Conservation (phyloP, 1,140 invertebrate genomes). For the Augochlora pura region DNA sequence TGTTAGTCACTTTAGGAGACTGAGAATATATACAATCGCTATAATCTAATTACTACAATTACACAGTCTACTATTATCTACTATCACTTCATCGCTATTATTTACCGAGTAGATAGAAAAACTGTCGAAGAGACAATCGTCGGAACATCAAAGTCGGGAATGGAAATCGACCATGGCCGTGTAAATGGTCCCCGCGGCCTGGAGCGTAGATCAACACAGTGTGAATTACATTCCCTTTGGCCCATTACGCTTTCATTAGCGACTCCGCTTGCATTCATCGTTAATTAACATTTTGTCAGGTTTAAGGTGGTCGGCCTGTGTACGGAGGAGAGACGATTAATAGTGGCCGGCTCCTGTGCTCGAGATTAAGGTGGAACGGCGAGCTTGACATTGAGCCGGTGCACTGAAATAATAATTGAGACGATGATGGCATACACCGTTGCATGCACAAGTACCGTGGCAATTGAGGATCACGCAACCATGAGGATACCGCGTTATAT, state of each 20-base stretch:
- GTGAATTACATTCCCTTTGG: constrained; percentile 8
- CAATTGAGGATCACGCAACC: constrained; percentile 25
- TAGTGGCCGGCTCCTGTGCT: too few relatives aligned
- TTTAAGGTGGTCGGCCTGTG: constrained; percentile 4
- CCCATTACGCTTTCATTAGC: constrained; percentile 38
- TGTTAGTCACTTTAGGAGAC: too few relatives aligned
- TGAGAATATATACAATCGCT: too few relatives aligned
- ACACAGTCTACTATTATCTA: too few relatives aligned
- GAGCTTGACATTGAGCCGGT: constrained; percentile 34
- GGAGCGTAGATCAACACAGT: constrained; percentile 1
- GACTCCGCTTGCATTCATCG: not conserved
- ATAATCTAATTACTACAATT: too few relatives aligned
- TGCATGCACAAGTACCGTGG: constrained; percentile 8
- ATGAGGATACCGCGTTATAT: not conserved
- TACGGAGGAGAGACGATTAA: not conserved
- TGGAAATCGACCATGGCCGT: constrained; percentile 24
- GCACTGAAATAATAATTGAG: constrained; percentile 35
- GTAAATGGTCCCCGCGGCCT: constrained; percentile 7
- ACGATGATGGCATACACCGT: constrained; percentile 7
- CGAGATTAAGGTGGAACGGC: constrained; percentile 1
- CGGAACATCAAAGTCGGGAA: constrained; percentile 7
- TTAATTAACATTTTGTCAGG: constrained; percentile 38
- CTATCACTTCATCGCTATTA: too few relatives aligned
- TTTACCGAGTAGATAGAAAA: not conserved
- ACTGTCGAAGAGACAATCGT: not conserved